phyloP scores from a whole-genome alignment of 2,113 vertebrate genomes.

The Dolichallabes microphthalmus region DNA sequence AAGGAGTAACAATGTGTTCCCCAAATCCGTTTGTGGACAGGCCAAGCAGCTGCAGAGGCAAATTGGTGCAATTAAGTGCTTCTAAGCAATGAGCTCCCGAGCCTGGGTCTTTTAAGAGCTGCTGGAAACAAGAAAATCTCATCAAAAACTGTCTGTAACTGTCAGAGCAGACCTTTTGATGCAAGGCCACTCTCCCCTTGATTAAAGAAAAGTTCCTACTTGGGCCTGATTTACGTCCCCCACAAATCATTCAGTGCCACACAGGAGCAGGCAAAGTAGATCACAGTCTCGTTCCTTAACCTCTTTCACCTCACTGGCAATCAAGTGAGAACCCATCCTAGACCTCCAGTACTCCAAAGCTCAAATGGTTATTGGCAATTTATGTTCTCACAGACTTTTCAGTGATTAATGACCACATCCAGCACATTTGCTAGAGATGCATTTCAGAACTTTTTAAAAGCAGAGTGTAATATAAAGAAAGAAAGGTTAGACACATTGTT shows the following conservation, averaged over 20 bases:
- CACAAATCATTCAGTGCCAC: conserved; percentile 56
- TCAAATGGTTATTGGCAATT: conserved; percentile 27
- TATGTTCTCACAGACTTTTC: background rate
- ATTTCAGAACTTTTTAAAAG: background rate
- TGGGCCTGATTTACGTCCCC: conserved; percentile 26
- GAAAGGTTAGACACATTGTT: background rate
- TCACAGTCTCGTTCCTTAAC: conserved; percentile 63
- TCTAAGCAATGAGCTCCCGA: conserved; percentile 62
- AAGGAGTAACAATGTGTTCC: conserved; percentile 20
- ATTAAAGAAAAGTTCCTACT: conserved; percentile 69
- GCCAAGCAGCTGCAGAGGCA: conserved; percentile 63
- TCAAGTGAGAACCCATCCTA: background rate
- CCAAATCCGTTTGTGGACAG: conserved; percentile 55
- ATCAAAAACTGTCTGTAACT: conserved; percentile 65
- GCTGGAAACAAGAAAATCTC: conserved; percentile 66
- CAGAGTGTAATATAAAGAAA: background rate
- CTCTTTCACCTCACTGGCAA: conserved; percentile 64
- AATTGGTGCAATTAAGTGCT: conserved; percentile 62
- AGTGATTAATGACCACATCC: background rate
- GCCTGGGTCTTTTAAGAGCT: conserved; percentile 51
- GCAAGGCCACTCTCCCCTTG: conserved; percentile 67
- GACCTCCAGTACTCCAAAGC: conserved; percentile 17
- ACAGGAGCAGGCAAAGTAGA: conserved; percentile 58
- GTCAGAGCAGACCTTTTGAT: conserved; percentile 70
- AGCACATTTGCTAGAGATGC: background rate